A percentile compares a stretch with the other conserved stretches of the same genome.
phyloP scores from a whole-genome alignment of 2,113 vertebrate species.

The Lophotis ruficrista region DNA sequence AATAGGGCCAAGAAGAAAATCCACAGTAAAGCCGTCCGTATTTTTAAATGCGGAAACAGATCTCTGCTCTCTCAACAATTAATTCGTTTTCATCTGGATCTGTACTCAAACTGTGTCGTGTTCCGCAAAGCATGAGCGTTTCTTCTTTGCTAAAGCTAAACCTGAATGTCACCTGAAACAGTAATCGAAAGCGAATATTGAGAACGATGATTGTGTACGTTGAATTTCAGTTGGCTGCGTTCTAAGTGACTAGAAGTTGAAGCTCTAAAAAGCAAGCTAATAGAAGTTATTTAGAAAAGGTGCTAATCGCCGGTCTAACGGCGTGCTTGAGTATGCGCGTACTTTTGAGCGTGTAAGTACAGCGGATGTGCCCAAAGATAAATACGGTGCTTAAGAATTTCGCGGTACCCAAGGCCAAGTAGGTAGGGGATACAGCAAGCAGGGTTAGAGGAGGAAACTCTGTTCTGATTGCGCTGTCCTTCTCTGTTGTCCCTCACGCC shows the following conservation, averaged over 20 bases:
- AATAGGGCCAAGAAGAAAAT: neutral
- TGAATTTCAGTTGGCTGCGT: neutral
- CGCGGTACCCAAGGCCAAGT: neutral
- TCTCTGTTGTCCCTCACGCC: neutral
- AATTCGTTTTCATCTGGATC: neutral
- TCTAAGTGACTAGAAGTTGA: neutral
- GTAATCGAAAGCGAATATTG: neutral
- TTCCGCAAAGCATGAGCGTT: neutral
- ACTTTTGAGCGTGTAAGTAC: constrained; percentile 1
- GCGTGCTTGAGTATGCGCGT: neutral
- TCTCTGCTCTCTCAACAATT: neutral
- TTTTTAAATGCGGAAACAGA: constrained; percentile 25
- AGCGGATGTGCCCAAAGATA: constrained; percentile 30
- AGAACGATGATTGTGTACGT: neutral
- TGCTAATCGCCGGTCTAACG: neutral
- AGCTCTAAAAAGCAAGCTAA: neutral
- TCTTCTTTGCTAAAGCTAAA: neutral
- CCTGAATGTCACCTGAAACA: constrained; percentile 1
- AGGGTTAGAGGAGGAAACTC: neutral
- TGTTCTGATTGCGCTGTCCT: neutral
- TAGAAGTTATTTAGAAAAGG: constrained; percentile 10
- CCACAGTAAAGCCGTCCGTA: constrained; percentile 17
- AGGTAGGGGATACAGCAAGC: neutral
- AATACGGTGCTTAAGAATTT: constrained; percentile 2
- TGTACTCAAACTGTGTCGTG: neutral